These are phyloP conservation scores for Embidobia sp. DNA, from an alignment of 2,888 invertebrate species.

Conservation along the genomic window DNA sequence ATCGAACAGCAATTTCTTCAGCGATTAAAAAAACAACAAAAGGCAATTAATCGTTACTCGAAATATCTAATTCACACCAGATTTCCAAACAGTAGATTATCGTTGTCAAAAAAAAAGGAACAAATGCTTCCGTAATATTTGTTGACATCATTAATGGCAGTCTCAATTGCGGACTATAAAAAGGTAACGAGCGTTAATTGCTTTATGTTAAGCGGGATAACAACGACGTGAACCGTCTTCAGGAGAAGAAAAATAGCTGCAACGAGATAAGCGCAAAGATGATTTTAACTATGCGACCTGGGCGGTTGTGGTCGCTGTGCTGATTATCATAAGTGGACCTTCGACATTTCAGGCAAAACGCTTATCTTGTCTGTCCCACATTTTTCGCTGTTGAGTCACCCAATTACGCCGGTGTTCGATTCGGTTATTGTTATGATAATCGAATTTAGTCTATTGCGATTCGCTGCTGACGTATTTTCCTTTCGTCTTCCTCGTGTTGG, in stretches of 20 bases:
- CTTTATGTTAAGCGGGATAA: neutral
- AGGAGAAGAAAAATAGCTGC: too few relatives aligned
- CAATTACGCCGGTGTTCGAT: conserved; percentile 34
- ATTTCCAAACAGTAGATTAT: too few relatives aligned
- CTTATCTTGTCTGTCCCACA: conserved; percentile 17
- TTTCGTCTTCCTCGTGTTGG: too few relatives aligned
- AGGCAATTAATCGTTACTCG: too few relatives aligned
- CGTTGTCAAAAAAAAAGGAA: too few relatives aligned
- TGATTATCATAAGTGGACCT: conserved; percentile 47
- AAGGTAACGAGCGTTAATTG: conserved; percentile 42
- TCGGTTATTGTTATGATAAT: conserved; percentile 21
- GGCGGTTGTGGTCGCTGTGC: conserved; percentile 27
- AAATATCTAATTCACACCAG: too few relatives aligned
- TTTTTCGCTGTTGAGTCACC: conserved; percentile 7
- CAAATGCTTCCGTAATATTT: conserved; percentile 6
- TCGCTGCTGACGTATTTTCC: too few relatives aligned
- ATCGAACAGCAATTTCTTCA: too few relatives aligned
- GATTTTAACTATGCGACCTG: conserved; percentile 42
- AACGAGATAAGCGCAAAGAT: conserved; percentile 39
- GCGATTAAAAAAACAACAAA: too few relatives aligned
- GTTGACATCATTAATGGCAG: conserved; percentile 22
- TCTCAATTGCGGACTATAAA: conserved; percentile 27
- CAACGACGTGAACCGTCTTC: conserved; percentile 15
- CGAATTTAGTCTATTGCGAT: neutral
- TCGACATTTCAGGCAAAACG: conserved; percentile 41